These are phyloP conservation scores for Cyanoramphus novaezelandiae DNA, from an alignment of 2,113 vertebrate species.

Conservation along the genomic window DNA sequence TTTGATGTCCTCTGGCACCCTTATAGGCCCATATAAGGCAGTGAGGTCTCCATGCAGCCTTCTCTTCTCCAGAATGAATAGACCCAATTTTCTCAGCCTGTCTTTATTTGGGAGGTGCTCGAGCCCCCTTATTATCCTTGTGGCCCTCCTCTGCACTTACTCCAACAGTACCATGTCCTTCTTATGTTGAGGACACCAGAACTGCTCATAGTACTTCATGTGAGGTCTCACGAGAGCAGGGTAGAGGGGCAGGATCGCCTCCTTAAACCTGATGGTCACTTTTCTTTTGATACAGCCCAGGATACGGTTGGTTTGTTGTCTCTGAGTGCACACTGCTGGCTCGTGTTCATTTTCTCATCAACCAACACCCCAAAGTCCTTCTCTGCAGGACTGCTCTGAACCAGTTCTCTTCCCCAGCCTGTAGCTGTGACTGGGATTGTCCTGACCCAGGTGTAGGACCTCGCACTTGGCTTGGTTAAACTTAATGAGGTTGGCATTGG, in stretches of 20 bases:
- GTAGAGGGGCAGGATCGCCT: not conserved
- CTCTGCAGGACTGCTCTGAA: not conserved
- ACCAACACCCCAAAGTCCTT: not conserved
- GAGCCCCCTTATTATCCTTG: not conserved
- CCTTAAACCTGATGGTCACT: not conserved
- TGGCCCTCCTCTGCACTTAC: not conserved
- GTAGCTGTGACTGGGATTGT: not conserved
- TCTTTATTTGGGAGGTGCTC: not conserved
- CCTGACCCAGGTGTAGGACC: not conserved
- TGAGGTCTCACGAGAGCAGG: not conserved
- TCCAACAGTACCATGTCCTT: not conserved
- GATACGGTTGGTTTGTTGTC: not conserved
- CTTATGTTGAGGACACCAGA: not conserved
- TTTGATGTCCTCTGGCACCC: not conserved
- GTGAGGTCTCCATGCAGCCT: not conserved
- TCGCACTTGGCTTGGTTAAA: not conserved
- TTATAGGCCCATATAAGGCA: not conserved
- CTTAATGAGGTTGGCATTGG: not conserved
- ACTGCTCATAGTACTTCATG: not conserved
- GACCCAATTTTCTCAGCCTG: not conserved
- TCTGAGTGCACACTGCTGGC: no score
- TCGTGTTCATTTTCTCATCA: not conserved
- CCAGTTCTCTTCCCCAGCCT: not conserved
- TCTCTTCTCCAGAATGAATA: not conserved
- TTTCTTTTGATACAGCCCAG: not conserved